A percentile compares a stretch with the other conserved stretches of the same genome.
Evolutionary conservation across 1,140 invertebrate genomes (phyloP).

Genomic region (Sarcophaga bullata): DNA sequence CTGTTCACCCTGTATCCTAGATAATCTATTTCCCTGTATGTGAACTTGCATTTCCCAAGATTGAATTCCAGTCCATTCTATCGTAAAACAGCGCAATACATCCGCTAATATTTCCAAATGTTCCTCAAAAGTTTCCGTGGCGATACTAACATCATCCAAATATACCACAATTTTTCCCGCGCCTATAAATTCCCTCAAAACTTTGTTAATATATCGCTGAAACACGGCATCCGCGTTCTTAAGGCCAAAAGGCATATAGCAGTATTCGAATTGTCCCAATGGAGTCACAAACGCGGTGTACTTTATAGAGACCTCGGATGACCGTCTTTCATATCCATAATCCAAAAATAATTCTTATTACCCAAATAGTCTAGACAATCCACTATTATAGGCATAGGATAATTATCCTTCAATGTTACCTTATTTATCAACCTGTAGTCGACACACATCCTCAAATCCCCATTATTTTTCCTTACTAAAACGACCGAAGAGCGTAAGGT

Average conservation of each 20-base stretch:
- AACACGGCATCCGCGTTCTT: background rate
- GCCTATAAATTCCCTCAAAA: background rate
- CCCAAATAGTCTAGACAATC: background rate
- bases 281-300: background rate
- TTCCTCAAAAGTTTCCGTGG: constrained; percentile 1
- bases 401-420: background rate
- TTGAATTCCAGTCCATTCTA: no score
- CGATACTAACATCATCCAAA: background rate
- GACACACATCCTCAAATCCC: no score
- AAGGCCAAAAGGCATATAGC: background rate
- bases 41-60: no score
- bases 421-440: no score
- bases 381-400: background rate
- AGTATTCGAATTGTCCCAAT: background rate
- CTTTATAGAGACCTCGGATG: background rate
- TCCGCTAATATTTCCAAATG: background rate
- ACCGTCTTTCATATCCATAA: background rate
- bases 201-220: background rate
- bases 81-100: background rate
- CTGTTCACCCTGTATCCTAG: constrained; percentile 5
- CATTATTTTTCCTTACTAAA: constrained; percentile 32
- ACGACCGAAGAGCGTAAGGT: constrained; percentile 36
- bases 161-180: background rate
- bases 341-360: background rate
- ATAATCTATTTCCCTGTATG: constrained; percentile 17